A percentile compares a stretch with the other conserved stretches of the same genome.
Conservation (phyloP, 2,888 invertebrate genomes). For the Agelastica alni region DNA sequence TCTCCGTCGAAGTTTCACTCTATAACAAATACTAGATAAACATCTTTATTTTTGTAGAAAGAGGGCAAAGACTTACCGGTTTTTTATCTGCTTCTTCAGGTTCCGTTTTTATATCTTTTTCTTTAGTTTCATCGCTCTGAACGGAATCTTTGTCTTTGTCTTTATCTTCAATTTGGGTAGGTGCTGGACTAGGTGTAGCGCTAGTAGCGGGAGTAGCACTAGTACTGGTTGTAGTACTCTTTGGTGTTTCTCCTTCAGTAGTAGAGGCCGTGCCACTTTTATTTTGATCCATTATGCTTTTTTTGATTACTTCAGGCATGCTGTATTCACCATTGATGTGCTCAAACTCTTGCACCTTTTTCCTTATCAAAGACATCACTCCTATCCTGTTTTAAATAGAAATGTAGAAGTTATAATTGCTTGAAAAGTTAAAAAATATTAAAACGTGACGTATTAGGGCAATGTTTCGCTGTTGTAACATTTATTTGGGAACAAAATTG, state of each 20-base stretch:
- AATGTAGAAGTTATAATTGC: no score
- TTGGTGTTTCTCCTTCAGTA: slow-evolving; percentile 56
- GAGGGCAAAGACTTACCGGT: slow-evolving; percentile 27
- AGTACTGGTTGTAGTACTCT: slow-evolving; percentile 64
- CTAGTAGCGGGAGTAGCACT: slow-evolving; percentile 70
- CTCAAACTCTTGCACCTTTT: slow-evolving; percentile 99
- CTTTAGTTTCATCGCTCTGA: slow-evolving; percentile 41
- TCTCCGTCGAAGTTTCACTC: slow-evolving; percentile 38
- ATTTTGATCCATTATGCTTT: slow-evolving; percentile 74
- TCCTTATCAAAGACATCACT: slow-evolving; percentile 97
- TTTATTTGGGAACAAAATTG: no score
- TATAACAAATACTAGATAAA: background rate
- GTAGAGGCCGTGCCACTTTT: slow-evolving; percentile 54
- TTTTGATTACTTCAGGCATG: slow-evolving; percentile 90
- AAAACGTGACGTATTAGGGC: no score
- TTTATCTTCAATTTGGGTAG: slow-evolving; percentile 55
- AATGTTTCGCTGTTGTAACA: no score
- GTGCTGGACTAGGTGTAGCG: slow-evolving; percentile 76
- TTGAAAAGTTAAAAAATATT: no score
- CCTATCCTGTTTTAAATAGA: slow-evolving; percentile 81
- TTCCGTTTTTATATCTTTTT: slow-evolving; percentile 31
- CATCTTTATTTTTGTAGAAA: no score
- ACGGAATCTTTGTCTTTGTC: slow-evolving; percentile 46
- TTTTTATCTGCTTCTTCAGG: slow-evolving; percentile 27
- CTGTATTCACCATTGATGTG: slow-evolving; percentile 97